A percentile compares a stretch with the other conserved stretches of the same genome.
These are phyloP conservation scores for Sarcophaga peregrina DNA, from an alignment of 1,140 invertebrate genomes.

Conservation along the genomic window DNA sequence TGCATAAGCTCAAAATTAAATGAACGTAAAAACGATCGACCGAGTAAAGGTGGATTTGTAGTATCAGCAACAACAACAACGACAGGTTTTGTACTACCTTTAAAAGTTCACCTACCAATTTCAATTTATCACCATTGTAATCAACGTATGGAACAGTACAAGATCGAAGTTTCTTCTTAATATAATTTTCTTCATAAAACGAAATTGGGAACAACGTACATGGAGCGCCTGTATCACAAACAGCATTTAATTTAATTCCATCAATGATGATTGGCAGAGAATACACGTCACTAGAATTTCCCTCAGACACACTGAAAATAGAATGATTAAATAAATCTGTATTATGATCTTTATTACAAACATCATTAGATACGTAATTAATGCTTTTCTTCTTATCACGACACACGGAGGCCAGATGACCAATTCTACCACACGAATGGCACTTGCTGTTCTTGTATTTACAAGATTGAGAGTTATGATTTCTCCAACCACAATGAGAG, in stretches of 20 bases:
- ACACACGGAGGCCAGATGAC: conserved; percentile 36
- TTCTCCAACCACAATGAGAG: conserved; percentile 32
- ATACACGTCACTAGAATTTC: background rate
- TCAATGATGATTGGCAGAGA: background rate
- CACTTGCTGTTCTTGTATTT: conserved; percentile 6
- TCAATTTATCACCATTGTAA: conserved; percentile 23
- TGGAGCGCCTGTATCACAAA: conserved; percentile 24
- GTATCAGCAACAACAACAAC: conserved; percentile 22
- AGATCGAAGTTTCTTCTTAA: background rate
- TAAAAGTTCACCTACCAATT: conserved; percentile 33
- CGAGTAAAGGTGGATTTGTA: conserved; percentile 28
- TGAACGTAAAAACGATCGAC: conserved; percentile 39
- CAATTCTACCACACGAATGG: conserved; percentile 25
- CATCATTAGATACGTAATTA: conserved; percentile 1
- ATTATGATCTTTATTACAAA: background rate
- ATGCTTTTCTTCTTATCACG: background rate
- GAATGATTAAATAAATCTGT: background rate
- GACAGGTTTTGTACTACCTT: background rate
- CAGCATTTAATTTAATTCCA: background rate
- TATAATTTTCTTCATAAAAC: background rate
- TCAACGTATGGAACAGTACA: background rate
- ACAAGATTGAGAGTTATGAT: conserved; percentile 9
- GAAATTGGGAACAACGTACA: background rate
- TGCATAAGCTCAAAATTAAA: conserved; percentile 24
- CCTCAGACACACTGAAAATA: background rate